Evolutionary conservation across 2,113 vertebrate species (phyloP), one percentile per base, ranked within the genome.

Genomic region (Poeciliopsis occidentalis): DNA sequence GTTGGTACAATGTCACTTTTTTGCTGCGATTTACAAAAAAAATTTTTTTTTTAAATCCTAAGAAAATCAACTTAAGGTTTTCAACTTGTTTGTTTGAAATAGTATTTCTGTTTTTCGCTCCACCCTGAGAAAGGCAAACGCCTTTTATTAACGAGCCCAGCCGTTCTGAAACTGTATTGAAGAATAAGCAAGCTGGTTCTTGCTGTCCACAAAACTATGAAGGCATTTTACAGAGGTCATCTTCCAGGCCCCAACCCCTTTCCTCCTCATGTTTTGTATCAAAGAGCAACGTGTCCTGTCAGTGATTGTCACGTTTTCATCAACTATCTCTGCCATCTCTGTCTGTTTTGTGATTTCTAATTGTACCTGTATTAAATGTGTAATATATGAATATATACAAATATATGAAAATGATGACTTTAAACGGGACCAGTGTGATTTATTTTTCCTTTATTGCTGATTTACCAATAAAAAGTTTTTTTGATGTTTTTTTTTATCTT

Each of bases 161-260:
- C 27, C 26, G 71, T 75, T 90, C 71, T 89, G 60, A 83, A 65
- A 71, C 39, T 66, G 60, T 76, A 66, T 71, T 87, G 82, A 77
- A 67, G 22, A 88, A 75, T 92, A 84, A 94, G 98, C 97, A 94
- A 99, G 97, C 97, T 98, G 97, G 97, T 95, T 97, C 97, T 99
- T 98, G 95, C 94, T 96, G 91, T 90, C 92, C 82, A 86, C 86
- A 87, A 78, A 80, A 79, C 67, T 8, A 82, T 73, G n/a, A 64
- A 78, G 73, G 72, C 90, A 76, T 70, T 86, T 75, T 64, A 57
- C 15, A 75, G 83, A 74, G 85, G 71, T 90, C 76, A 26, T 85
- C 85, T 73, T 83, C 69, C n/a, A 60, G 76, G 82, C 74, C 83
- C 82, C 84, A 85, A 82, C 66, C 62, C 66, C 62, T 37, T 47